phyloP scores from a whole-genome alignment of 2,797 vertebrate genomes.

The Xyrichtys novacula region DNA sequence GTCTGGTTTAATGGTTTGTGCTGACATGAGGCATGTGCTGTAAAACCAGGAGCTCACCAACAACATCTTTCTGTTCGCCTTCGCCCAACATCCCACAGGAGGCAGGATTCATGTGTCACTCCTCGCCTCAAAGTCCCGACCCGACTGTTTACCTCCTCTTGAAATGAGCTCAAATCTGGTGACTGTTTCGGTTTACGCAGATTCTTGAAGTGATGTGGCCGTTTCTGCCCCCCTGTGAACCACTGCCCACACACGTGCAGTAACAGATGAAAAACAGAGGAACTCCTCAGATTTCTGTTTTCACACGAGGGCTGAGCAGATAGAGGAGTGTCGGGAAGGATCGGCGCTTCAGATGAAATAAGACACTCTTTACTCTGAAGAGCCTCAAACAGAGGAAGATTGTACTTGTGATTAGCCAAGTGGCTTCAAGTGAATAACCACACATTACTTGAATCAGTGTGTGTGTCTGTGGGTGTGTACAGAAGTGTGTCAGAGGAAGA shows the following conservation, averaged over 20 bases:
- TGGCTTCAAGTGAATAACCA: constrained; percentile 22
- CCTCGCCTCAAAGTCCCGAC: neutral
- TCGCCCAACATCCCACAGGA: neutral
- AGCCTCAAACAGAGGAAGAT: constrained; percentile 24
- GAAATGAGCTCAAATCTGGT: neutral
- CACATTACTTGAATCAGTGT: neutral
- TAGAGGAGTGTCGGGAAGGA: constrained; percentile 24
- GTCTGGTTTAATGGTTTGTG: too few relatives aligned
- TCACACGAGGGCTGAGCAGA: constrained; percentile 29
- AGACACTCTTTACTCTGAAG: constrained; percentile 13
- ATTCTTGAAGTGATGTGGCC: neutral
- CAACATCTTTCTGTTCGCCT: neutral
- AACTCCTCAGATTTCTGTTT: constrained; percentile 37
- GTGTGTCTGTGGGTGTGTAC: neutral
- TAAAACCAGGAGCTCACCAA: neutral
- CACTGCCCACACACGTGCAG: neutral
- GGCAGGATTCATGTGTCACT: neutral
- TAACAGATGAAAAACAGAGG: constrained; percentile 15
- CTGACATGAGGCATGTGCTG: too few relatives aligned
- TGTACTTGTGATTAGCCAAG: constrained; percentile 24
- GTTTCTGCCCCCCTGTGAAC: constrained; percentile 1
- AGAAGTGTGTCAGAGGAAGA: neutral
- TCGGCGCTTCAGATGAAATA: constrained; percentile 14
- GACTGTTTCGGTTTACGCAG: neutral
- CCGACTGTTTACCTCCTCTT: neutral